Conservation (phyloP, 1,140 invertebrate genomes). For the Sitobion miscanthi region DNA sequence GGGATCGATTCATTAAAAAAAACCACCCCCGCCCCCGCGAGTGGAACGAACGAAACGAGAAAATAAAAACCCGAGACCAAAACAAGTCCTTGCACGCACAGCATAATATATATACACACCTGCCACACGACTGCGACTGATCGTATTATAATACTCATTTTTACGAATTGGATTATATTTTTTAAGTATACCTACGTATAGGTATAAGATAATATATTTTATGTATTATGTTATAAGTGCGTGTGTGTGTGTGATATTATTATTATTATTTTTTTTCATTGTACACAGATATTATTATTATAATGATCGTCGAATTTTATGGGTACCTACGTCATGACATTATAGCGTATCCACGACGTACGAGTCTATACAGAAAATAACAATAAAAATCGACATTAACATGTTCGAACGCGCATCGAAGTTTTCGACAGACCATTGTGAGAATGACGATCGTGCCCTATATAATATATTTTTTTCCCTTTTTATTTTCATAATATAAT, state of each 20-base stretch:
- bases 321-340: background rate
- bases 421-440: slow-evolving; percentile 10
- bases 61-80: background rate
- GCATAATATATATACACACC: background rate
- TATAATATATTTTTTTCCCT: background rate
- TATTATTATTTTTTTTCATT: background rate
- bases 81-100: background rate
- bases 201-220: background rate
- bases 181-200: background rate
- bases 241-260: background rate
- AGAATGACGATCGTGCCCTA: background rate
- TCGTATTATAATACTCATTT: slow-evolving; percentile 1
- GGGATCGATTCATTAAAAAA: background rate
- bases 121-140: background rate
- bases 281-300: background rate
- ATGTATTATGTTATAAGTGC: background rate
- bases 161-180: background rate
- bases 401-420: background rate
- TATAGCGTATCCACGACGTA: background rate
- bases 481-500: background rate
- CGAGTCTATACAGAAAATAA: slow-evolving; percentile 8
- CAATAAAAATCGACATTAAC: slow-evolving; percentile 1
- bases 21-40: background rate
- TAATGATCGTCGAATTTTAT: background rate
- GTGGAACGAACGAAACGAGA: background rate